Evolutionary conservation across 1,140 invertebrate genomes (phyloP).

Genomic region (Drosophila athabasca): DNA sequence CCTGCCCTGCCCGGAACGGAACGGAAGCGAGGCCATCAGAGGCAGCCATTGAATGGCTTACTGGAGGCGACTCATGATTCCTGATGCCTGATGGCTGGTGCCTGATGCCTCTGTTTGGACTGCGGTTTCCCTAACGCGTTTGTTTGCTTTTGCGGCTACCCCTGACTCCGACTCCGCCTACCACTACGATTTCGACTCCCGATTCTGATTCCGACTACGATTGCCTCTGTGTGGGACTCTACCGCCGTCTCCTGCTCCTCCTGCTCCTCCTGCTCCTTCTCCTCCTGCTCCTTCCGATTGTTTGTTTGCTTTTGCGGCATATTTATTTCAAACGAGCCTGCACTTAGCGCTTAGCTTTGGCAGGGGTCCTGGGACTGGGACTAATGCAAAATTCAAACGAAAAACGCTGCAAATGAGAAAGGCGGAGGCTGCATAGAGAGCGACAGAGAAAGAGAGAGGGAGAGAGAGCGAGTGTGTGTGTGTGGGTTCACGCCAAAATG

Average conservation of each 20-base stretch:
- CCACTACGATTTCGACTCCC: conserved; percentile 12
- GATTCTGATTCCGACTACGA: conserved; percentile 28
- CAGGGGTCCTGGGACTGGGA: conserved; percentile 8
- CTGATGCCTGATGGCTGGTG: conserved; percentile 23
- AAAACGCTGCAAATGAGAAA: conserved; percentile 77
- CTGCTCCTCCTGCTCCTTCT: conserved; percentile 5
- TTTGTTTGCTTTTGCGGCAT: conserved; percentile 80
- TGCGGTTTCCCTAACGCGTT: conserved; percentile 70
- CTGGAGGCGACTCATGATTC: conserved; percentile 32
- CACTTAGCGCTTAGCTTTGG: conserved; percentile 57
- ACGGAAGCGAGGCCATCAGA: conserved; percentile 75
- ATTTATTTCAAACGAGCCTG: conserved; percentile 80
- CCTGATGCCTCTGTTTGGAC: conserved; percentile 42
- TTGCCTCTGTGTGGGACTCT: conserved; percentile 37
- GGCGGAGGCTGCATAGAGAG: conserved; percentile 10
- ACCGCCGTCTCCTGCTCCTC: neutral
- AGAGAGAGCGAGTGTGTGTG: conserved; percentile 26
- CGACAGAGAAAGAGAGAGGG: conserved; percentile 27
- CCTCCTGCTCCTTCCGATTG: conserved; percentile 49
- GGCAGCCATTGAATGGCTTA: conserved; percentile 68
- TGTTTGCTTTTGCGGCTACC: conserved; percentile 65
- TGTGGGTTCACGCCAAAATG: conserved; percentile 73
- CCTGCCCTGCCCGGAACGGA: conserved; percentile 12
- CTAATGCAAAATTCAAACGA: conserved; percentile 80
- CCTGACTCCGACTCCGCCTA: conserved; percentile 4